Evolutionary conservation across 2,113 vertebrate genomes (phyloP), one percentile per base, ranked within the genome.

Genomic region (Scomber colias): DNA sequence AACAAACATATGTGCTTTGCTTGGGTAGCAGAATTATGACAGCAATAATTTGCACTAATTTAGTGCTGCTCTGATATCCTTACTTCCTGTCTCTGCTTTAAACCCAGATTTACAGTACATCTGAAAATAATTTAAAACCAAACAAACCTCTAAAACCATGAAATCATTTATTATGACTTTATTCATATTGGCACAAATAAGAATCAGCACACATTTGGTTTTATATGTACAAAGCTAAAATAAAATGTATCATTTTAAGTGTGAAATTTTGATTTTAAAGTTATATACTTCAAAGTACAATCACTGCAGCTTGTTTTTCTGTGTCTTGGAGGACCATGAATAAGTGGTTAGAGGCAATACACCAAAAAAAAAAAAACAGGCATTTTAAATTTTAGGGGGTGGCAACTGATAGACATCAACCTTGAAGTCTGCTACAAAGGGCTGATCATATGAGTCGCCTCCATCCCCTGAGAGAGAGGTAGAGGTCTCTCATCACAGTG

Each of bases 401-500:
- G 66, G 76, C 73, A 88, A 79, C 82, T 82, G 82, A 89, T 89
- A 84, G 72, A 82, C 50, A 85, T 84, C 77, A 89, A 86, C 79
- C 83, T 89, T 87, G 82, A 89, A 71, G 79, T 75, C 27, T 35
- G 63, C 56, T n/a, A 55, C 56, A 84, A 74, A 84, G 51, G 70
- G 71, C 71, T 11, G 75, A 83, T 90, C 61, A 78, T 78, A 77
- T 19, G 80, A 87, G 87, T 85, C 31, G 35, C 64, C 73, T 61
- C 40, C 71, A 76, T 89, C 80, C 81, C 70, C 72, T 31, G 56
- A 60, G 86, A 89, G 75, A 45, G 75, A 74, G 74, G 68, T 48
- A 75, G 88, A 69, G 79, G 83, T 87, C 87, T 95, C 92, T 93
- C 90, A 87, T 91, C 90, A 88, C 85, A 85, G 87, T 45, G 79